Conservation (phyloP, 1,140 invertebrate genomes). For the Papilio polytes region DNA sequence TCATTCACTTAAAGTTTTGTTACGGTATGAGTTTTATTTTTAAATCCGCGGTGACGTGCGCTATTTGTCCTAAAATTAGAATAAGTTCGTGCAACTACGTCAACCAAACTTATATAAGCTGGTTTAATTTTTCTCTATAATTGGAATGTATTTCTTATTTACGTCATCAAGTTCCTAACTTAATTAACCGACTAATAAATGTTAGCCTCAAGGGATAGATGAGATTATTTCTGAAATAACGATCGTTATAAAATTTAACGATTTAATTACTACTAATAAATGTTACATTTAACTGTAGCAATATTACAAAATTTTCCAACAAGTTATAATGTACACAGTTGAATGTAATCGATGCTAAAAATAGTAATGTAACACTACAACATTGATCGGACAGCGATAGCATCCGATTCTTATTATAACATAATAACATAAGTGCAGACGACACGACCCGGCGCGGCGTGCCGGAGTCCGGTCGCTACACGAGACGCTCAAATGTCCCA, state of each 20-base stretch:
- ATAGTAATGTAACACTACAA: constrained; percentile 25
- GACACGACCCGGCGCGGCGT: background rate
- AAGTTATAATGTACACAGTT: constrained; percentile 2
- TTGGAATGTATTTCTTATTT: too few species aligned
- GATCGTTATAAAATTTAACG: too few species aligned
- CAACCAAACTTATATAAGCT: background rate
- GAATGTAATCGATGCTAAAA: constrained; percentile 23
- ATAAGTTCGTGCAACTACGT: background rate
- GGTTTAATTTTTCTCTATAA: background rate
- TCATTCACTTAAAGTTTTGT: background rate
- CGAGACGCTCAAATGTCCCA: constrained; percentile 47
- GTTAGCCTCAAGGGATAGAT: background rate
- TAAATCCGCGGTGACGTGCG: background rate
- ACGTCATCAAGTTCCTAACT: too few species aligned
- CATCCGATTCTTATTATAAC: constrained; percentile 35
- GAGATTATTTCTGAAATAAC: background rate
- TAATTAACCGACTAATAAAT: too few species aligned
- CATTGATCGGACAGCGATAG: constrained; percentile 18
- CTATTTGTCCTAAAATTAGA: background rate
- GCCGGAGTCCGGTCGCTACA: background rate
- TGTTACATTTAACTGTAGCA: background rate
- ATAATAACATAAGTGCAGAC: constrained; percentile 35
- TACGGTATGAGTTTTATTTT: background rate
- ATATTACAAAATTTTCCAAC: background rate
- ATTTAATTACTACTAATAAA: too few species aligned